Conservation (phyloP, 2,888 invertebrate genomes). For the Antheraea yamamai region DNA sequence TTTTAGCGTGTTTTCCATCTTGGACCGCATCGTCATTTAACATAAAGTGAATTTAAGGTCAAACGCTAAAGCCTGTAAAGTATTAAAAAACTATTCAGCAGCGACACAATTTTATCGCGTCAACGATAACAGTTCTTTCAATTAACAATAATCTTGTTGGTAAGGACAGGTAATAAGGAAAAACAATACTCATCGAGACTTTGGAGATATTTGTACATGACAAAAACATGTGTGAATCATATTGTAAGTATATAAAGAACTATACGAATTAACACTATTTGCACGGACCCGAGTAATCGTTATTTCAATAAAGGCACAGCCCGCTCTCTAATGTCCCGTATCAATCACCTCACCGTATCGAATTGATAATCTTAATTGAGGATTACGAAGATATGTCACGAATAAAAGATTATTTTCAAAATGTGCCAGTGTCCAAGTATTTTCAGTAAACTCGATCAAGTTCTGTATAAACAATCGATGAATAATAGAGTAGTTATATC, state of each 20-base stretch:
- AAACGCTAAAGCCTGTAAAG: background rate
- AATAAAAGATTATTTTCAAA: constrained; percentile 4
- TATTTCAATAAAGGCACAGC: background rate
- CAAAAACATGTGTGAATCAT: background rate
- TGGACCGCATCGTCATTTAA: no score
- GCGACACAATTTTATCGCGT: background rate
- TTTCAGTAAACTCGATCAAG: background rate
- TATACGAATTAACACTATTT: background rate
- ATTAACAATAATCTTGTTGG: background rate
- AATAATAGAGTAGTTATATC: no score
- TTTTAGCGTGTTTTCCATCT: no score
- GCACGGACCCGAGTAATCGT: background rate
- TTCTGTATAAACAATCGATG: no score
- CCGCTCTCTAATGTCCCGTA: constrained; percentile 13
- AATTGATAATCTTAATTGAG: constrained; percentile 21
- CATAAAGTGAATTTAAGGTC: no score
- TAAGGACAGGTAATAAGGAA: background rate
- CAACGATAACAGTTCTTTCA: background rate
- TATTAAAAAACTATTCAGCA: background rate
- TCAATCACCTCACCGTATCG: constrained; percentile 19
- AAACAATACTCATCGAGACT: background rate
- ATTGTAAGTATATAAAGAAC: background rate
- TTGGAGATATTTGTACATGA: background rate
- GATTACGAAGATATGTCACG: constrained; percentile 12
- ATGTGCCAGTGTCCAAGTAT: background rate